Evolutionary conservation across 2,888 invertebrate species (phyloP), one percentile per base, ranked within the genome.

Genomic region (Sepioteuthis lessoniana): DNA sequence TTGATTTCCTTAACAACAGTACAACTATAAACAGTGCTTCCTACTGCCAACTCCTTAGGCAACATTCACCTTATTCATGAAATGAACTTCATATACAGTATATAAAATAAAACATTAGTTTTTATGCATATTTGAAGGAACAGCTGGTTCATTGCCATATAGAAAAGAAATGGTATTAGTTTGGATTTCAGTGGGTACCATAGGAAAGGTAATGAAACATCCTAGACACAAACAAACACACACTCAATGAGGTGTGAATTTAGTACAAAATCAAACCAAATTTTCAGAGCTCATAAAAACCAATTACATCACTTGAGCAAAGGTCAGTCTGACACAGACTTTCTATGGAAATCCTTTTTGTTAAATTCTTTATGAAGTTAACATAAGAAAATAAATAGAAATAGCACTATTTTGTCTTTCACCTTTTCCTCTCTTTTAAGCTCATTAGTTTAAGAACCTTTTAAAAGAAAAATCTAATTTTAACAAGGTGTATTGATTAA

Each of bases 401-500:
- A 28, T 5, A 25, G 28, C 4, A 60, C 60, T 60, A 76, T 76
- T 76, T 76, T 76, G 31, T 60, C 28, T 60, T 19, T 76, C 31
- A 19, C n/a, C 1, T 19, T 1, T 76, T 35, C n/a, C n/a, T 76
- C n/a, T n/a, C 13, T 76, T 35, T 55, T 55, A 55, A n/a, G n/a
- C 16, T 76, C n/a, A 35, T 76, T 76, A 76, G n/a, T 76, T 35
- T 76, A 76, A 76, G 16, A 76, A 13, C 76, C n/a, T 76, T 60
- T 76, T 31, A n/a, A 13, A 76, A 76, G 0, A 76, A 76, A 76
- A n/a, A 35, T 35, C n/a, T 13, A 76, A 76, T 76, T 35, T 76
- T 76, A 76, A 76, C n/a, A 13, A 76, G 76, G n/a, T n/a, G n/a
- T 76, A 76, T 76, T 76, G 76, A 76, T 76, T 76, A 76, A n/a